Evolutionary conservation across 2,888 invertebrate species (phyloP).

Genomic region (Drosophila nr. perissopoda): DNA sequence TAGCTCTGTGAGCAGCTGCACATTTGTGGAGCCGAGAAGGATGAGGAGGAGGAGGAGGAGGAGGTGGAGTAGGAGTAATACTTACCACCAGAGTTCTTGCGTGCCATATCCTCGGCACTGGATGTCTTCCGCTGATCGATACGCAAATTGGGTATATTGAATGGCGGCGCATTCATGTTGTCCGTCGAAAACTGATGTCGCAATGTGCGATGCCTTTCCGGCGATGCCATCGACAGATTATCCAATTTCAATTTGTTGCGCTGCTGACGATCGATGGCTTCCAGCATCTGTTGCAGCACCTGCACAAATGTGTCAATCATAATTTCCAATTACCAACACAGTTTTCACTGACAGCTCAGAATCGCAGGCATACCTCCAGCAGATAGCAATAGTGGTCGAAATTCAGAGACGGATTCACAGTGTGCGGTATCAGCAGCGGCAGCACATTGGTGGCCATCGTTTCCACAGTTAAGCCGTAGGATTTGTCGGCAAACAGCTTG

Average conservation of each 20-base stretch:
- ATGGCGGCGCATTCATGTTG: slow-evolving; percentile 93
- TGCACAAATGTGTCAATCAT: slow-evolving; percentile 62
- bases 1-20: slow-evolving; percentile 1
- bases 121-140: slow-evolving; percentile 95
- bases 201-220: slow-evolving; percentile 90
- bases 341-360: not conserved
- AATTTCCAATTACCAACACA: slow-evolving; percentile 9
- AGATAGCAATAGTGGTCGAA: slow-evolving; percentile 92
- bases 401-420: slow-evolving; percentile 94
- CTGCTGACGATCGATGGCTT: slow-evolving; percentile 94
- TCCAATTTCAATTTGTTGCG: slow-evolving; percentile 95
- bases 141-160: slow-evolving; percentile 94
- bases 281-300: slow-evolving; percentile 96
- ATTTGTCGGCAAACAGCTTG: slow-evolving; percentile 94
- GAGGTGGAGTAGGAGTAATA: slow-evolving; percentile 5
- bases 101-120: slow-evolving; percentile 95
- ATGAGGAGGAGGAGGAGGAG: rapidly evolving
- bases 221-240: slow-evolving; percentile 90
- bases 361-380: slow-evolving; percentile 86
- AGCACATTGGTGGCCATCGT: slow-evolving; percentile 97
- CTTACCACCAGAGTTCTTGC: slow-evolving; percentile 92
- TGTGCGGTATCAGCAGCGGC: slow-evolving; percentile 96
- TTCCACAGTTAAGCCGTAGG: slow-evolving; percentile 94
- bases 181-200: slow-evolving; percentile 94
- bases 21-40: not conserved